Base-by-base conservation (phyloP, 2,888 invertebrate genomes). In the Apomyelois bistriatella region DNA sequence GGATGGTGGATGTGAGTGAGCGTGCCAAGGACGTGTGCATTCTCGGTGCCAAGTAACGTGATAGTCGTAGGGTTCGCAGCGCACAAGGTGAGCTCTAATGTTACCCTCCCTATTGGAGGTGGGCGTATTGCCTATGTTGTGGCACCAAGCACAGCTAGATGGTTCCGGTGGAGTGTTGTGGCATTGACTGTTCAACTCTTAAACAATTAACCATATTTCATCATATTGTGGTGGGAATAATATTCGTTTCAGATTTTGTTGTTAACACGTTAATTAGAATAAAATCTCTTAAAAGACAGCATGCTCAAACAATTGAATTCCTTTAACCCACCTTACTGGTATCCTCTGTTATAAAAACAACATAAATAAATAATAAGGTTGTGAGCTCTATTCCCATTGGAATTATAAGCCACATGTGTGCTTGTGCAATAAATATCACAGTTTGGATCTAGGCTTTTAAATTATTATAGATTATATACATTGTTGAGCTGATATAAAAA, bases 401-500 rank as follows among this genome's bases (percentile, higher is more conserved):
- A 86, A 85, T 82, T 79, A 74, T 80, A 88, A 91, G 90, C 90
- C 90, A 90, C 90, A 84, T 80, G 87, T 86, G 91, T 90, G 91
- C 91, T 91, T 90, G 90, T 91, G 91, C 91, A 91, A 91, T 91
- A 91, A 88, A 90, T 91, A 91, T 91, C 91, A 91, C 90, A 86
- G 88, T 91, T 91, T 89, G 89, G 90, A 84, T 89, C 84, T 91
- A 91, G 91, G 91, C 91, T 91, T 90, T 90, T 90, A 91, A 91
- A 91, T 91, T 90, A 90, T 86, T 88, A 90, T 90, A 91, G 91
- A 91, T 91, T 91, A 92, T 92, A 92, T 92, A 91, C 91, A 91
- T 91, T 91, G 91, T 92, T 92, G 91, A 92, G 91, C 90, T 91
- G 91, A 90, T 91, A 90, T 88, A 90, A 91, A 91, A 22, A 91